Evolutionary conservation across 1,140 invertebrate species (phyloP).

Genomic region (Meloidogyne chitwoodi): DNA sequence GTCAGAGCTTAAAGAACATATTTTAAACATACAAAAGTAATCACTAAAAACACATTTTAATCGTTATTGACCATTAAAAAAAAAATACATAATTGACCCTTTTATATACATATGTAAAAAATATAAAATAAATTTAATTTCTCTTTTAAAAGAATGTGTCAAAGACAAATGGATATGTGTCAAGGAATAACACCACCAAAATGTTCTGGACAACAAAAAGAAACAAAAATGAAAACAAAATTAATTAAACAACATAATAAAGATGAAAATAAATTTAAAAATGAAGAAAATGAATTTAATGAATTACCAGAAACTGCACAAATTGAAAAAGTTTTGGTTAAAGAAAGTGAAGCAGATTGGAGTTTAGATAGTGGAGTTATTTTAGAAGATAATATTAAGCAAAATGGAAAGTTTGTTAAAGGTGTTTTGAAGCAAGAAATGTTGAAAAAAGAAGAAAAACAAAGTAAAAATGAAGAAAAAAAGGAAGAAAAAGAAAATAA

Average conservation of each 20-base stretch:
- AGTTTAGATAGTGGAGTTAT: background rate
- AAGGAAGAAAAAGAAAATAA: background rate
- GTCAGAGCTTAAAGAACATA: too few relatives aligned
- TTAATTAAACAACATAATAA: background rate
- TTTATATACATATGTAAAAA: too few relatives aligned
- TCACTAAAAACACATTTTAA: too few relatives aligned
- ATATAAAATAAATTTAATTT: background rate
- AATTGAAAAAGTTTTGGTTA: background rate
- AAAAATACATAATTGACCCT: too few relatives aligned
- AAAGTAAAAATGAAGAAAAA: background rate
- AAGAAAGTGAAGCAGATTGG: background rate
- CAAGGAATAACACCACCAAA: constrained; percentile 44
- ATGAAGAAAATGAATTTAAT: background rate
- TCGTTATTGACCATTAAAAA: too few relatives aligned
- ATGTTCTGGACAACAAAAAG: background rate
- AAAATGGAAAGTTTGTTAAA: background rate
- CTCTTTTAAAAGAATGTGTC: constrained; percentile 48
- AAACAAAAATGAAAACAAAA: background rate
- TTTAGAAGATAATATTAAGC: background rate
- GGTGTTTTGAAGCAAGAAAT: background rate
- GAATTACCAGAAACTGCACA: background rate
- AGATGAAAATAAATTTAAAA: background rate
- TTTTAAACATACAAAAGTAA: too few relatives aligned
- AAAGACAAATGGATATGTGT: constrained; percentile 60
- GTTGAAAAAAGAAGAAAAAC: background rate